phyloP scores from a whole-genome alignment of 1,140 invertebrate genomes.

The Drosophila triauraria region DNA sequence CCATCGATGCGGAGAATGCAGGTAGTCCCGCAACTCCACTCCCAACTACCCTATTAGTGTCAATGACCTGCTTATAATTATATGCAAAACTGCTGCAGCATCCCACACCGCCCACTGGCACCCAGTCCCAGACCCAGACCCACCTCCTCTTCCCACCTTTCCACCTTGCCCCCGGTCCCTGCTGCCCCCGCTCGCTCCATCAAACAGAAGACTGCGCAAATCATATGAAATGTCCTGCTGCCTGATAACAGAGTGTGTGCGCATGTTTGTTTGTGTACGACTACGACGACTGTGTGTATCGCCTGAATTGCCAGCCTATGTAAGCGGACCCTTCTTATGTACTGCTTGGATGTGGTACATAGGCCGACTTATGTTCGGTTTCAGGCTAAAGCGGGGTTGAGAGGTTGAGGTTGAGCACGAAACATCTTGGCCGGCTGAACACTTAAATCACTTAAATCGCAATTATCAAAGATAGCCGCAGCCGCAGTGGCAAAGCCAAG shows the following conservation, averaged over 20 bases:
- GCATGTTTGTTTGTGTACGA: constrained; percentile 54
- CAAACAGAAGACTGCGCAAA: constrained; percentile 55
- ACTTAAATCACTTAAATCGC: constrained; percentile 33
- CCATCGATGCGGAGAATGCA: constrained; percentile 48
- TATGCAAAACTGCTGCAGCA: constrained; percentile 71
- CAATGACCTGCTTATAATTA: constrained; percentile 83
- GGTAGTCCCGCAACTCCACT: constrained; percentile 22
- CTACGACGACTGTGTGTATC: constrained; percentile 36
- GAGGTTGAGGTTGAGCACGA: neutral
- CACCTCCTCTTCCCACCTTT: neutral
- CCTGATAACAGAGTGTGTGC: constrained; percentile 60
- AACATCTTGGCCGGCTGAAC: constrained; percentile 17
- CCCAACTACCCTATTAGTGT: constrained; percentile 60
- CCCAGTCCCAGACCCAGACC: neutral
- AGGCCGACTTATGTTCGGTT: constrained; percentile 12
- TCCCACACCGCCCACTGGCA: constrained; percentile 42
- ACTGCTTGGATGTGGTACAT: constrained; percentile 10
- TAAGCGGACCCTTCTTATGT: constrained; percentile 28
- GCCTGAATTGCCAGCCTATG: constrained; percentile 35
- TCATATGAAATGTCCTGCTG: constrained; percentile 72
- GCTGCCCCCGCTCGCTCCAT: neutral
- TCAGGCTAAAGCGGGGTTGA: neutral
- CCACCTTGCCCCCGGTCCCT: neutral
- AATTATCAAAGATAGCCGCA: constrained; percentile 28
- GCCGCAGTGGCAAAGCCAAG: constrained; percentile 1